Base-by-base conservation (phyloP, 53 echinoderm and acorn worm species). In the Luidia sarsii region DNA sequence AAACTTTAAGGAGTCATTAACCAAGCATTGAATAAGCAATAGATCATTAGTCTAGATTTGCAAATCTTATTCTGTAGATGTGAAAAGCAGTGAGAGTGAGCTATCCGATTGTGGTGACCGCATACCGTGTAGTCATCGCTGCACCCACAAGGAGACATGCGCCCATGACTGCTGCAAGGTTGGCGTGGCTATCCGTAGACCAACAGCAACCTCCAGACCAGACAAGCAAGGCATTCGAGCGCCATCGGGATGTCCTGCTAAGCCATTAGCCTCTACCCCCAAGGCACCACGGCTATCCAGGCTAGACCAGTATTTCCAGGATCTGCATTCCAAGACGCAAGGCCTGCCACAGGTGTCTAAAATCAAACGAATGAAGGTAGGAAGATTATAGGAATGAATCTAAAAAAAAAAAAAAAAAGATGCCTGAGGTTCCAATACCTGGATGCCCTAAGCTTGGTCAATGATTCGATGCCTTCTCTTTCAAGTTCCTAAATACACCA, bases 121-220 rank as follows among this genome's bases (percentile, higher is more conserved):
- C 16, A 87, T 83, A 52, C 90, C 93, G 13, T 94, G 94, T 86
- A 85, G 65, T 48, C 94, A 94, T 69, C 81, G 86, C 27, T 94
- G 94, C 61, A 57, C 81, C 16, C 72, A 94, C 88, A 94, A 94
- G 65, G 82, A 84, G 35, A 37, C 85, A 18, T 94, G 94, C 65
- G 90, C 73, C 14, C 94, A 94, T 70, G 85, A 82, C 25, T 94
- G 94, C 86, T 94, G 94, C 64, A 90, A 89, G 88, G 36, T 73
- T 83, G 89, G 89, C 7, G 67, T 88, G 19, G 43, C 70, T 34
- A 70, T 86, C 60, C 83, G 67, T 41, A 41, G 13, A 4, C 63
- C 1, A 43, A 33, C 64, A 43, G 52, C 68, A 7, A 34, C 35
- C n/a, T 66, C 49, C 4, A 33, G 39, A 70, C 13, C 2, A 14